phyloP scores from a whole-genome alignment of 2,113 vertebrate genomes.

The Rallus limicola region DNA sequence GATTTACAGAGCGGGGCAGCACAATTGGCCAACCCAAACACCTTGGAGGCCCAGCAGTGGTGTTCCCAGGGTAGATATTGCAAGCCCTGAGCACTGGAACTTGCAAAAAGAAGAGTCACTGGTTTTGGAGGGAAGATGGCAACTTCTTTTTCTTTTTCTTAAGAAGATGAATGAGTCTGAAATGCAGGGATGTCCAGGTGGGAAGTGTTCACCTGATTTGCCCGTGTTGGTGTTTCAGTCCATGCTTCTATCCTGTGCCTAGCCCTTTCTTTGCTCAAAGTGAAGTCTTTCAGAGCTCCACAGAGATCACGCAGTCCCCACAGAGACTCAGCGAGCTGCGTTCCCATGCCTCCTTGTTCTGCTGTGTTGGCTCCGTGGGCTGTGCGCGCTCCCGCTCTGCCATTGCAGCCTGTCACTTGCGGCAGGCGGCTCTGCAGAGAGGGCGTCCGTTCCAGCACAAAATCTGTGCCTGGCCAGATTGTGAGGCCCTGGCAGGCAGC shows the following conservation, averaged over 20 bases:
- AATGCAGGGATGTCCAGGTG: not conserved
- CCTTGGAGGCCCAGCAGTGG: not conserved
- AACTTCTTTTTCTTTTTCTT: not conserved
- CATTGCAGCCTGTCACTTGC: not conserved
- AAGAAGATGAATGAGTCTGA: not conserved
- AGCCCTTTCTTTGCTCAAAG: not conserved
- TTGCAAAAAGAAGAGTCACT: not conserved
- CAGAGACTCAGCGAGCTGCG: accelerated
- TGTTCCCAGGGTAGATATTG: not conserved
- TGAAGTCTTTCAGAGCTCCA: not conserved
- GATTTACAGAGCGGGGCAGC: not conserved
- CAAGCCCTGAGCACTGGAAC: not conserved
- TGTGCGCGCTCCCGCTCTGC: accelerated
- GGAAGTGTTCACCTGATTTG: not conserved
- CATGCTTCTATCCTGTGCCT: not conserved
- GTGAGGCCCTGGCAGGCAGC: slow-evolving; percentile 21
- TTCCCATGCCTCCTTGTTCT: accelerated
- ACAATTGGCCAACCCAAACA: accelerated
- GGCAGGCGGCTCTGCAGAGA: not conserved
- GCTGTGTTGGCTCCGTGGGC: not conserved
- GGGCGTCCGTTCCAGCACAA: not conserved
- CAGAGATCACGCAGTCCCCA: not conserved
- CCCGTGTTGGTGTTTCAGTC: not conserved
- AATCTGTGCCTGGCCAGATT: slow-evolving; percentile 46
- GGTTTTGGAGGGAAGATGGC: not conserved